A percentile compares a stretch with the other conserved stretches of the same genome.
Conservation (phyloP, 2,797 vertebrate genomes). For the Pangasius mekongensis region DNA sequence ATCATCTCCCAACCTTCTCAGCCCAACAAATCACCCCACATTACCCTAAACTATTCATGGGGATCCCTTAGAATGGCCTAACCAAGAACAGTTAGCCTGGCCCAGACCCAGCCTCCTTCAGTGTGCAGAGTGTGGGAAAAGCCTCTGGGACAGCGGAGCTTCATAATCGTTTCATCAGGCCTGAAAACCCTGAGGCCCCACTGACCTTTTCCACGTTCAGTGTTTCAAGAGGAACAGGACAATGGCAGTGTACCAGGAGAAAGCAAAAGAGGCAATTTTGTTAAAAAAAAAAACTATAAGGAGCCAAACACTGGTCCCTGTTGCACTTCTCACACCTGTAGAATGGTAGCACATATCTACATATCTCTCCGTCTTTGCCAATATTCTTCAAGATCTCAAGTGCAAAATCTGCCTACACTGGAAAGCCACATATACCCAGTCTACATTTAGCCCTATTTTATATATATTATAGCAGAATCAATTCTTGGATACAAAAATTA, state of each 20-base stretch:
- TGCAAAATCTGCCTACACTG: slow-evolving; percentile 23
- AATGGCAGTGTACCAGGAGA: slow-evolving; percentile 48
- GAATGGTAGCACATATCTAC: slow-evolving; percentile 5
- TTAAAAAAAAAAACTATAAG: background rate
- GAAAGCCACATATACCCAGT: slow-evolving; percentile 5
- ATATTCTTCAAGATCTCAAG: slow-evolving; percentile 24
- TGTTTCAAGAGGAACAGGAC: slow-evolving; percentile 53
- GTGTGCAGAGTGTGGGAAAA: slow-evolving; percentile 67
- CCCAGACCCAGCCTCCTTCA: slow-evolving; percentile 61
- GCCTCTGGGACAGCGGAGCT: slow-evolving; percentile 40
- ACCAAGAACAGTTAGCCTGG: slow-evolving; percentile 60
- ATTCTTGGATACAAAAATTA: background rate
- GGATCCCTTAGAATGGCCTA: slow-evolving; percentile 61
- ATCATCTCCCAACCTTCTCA: slow-evolving; percentile 8
- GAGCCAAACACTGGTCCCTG: slow-evolving; percentile 31
- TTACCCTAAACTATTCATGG: slow-evolving; percentile 41
- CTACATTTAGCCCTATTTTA: slow-evolving; percentile 5
- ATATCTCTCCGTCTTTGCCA: slow-evolving; percentile 17
- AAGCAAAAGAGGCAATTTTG: slow-evolving; percentile 35
- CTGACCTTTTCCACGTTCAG: slow-evolving; percentile 54
- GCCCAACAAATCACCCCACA: slow-evolving; percentile 34
- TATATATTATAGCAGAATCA: background rate
- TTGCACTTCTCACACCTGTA: slow-evolving; percentile 20
- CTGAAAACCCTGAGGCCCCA: slow-evolving; percentile 52
- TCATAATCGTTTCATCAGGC: slow-evolving; percentile 59